Conservation (phyloP, 2,797 vertebrate genomes). For the Melanotaenia pygmaea region DNA sequence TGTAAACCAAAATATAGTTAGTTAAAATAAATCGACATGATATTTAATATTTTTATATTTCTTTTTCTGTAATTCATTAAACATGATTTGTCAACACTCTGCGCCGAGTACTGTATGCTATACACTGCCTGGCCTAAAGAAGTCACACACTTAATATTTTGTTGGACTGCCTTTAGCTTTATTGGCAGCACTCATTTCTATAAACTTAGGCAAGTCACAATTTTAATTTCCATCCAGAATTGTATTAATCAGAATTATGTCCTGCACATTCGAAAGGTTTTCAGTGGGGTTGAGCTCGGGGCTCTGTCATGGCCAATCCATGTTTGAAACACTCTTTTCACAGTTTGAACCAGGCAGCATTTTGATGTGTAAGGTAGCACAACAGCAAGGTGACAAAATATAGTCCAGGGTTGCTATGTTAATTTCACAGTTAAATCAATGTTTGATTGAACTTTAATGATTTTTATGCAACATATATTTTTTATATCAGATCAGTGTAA, state of each 20-base stretch:
- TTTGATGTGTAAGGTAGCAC: neutral
- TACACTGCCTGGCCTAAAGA: too few species aligned
- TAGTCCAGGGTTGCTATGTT: neutral
- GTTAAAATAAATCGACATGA: neutral
- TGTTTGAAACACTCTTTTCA: too few species aligned
- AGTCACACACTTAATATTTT: too few species aligned
- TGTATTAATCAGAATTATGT: too few species aligned
- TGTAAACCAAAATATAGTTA: neutral
- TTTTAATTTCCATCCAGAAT: too few species aligned
- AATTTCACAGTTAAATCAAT: neutral
- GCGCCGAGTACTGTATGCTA: neutral
- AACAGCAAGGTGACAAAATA: constrained; percentile 1
- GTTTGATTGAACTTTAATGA: constrained; percentile 7
- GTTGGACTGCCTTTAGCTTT: too few species aligned
- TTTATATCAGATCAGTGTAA: constrained; percentile 14
- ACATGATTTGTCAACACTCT: constrained; percentile 1
- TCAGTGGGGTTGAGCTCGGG: too few species aligned
- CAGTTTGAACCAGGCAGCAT: neutral
- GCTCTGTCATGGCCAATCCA: too few species aligned
- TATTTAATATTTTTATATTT: neutral
- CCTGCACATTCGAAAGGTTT: too few species aligned
- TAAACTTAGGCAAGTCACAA: too few species aligned
- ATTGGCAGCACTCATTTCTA: too few species aligned
- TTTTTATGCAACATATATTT: constrained; percentile 41
- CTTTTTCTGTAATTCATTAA: constrained; percentile 8